Conservation (phyloP, 1,140 invertebrate genomes). For the Paralvinella palmiformis region DNA sequence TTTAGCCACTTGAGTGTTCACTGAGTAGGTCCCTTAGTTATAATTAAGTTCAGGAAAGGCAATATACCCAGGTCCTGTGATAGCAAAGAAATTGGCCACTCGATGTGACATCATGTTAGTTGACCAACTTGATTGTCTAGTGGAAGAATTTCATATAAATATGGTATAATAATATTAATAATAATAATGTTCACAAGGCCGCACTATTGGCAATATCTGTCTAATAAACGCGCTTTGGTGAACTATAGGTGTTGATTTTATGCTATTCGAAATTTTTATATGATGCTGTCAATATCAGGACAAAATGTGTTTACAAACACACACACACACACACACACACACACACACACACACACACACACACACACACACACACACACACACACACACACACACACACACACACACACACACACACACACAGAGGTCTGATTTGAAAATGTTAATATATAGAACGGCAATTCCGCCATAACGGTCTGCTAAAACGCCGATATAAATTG, state of each 20-base stretch:
- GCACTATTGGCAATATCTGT: neutral
- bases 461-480: no score
- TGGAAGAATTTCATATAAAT: no score
- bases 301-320: neutral
- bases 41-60: no score
- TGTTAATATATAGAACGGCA: no score
- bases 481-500: no score
- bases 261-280: neutral
- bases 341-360: constrained; percentile 3
- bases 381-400: neutral
- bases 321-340: neutral
- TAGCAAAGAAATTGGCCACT: no score
- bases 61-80: no score
- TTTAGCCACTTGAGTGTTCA: no score
- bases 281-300: neutral
- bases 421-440: neutral
- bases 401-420: constrained; percentile 1
- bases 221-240: neutral
- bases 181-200: neutral
- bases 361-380: neutral
- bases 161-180: neutral
- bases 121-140: no score
- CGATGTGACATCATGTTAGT: no score
- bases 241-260: neutral
- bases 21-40: no score